Conservation (phyloP, 2,113 vertebrate genomes). For the Nymphicus hollandicus region DNA sequence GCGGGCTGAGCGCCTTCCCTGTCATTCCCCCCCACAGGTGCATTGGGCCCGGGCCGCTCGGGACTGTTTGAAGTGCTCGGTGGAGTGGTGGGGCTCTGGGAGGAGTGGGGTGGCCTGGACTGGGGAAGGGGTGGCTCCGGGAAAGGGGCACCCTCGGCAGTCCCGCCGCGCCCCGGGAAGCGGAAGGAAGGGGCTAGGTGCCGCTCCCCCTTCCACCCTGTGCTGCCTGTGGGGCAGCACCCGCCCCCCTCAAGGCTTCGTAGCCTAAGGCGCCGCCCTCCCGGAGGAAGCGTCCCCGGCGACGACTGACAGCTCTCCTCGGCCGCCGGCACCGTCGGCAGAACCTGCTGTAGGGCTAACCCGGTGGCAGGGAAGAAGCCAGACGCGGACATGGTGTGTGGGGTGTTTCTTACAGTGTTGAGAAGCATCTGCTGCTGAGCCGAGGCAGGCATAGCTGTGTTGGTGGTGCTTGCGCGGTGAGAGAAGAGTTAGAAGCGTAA, state of each 20-base stretch:
- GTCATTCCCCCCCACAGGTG: too few species aligned
- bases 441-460: not conserved
- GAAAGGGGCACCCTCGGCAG: not conserved
- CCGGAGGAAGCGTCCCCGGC: rapidly evolving
- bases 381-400: rapidly evolving
- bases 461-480: not conserved
- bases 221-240: not conserved
- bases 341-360: not conserved
- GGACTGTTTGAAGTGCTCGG: too few species aligned
- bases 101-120: not conserved
- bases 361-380: too few species aligned
- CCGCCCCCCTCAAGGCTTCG: not conserved
- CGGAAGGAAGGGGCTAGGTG: not conserved
- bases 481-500: not conserved
- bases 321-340: not conserved
- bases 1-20: not conserved
- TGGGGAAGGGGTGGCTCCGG: not conserved
- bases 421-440: not conserved
- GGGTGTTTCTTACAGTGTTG: not conserved
- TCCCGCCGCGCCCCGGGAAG: not conserved
- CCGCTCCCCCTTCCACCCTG: rapidly evolving
- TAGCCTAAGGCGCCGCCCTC: not conserved
- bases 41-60: too few species aligned
- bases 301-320: not conserved
- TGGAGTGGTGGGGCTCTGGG: not conserved